Evolutionary conservation across 2,888 invertebrate species (phyloP), one percentile per base, ranked within the genome.

Genomic region (Cataglyphis rosenhaueri): DNA sequence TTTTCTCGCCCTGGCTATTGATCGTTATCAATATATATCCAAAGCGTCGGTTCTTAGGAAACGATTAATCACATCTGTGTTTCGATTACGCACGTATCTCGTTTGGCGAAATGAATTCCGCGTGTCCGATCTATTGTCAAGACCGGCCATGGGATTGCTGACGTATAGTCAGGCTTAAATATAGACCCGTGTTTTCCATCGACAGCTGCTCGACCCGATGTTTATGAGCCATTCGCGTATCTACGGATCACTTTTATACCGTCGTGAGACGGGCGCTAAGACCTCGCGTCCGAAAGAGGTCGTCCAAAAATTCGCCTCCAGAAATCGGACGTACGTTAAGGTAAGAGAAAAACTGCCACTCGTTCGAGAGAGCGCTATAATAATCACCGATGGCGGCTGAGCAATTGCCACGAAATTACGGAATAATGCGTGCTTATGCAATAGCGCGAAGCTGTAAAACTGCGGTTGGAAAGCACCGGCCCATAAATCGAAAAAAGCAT

Each of bases 151-250:
- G 15, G 82, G 61, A 85, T 84, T 83, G 41, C 66, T 83, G 38
- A 29, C 35, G 61, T 35, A 35, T 35, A 61, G 87, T 83, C 83
- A 85, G 86, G 81, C 66, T 92, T 94, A 94, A 93, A 92, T 92
- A 92, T 94, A 94, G 93, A 91, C 88, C 4, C 89, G 87, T 91
- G 92, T 93, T 93, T 93, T 91, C 92, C 92, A 94, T 93, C 93
- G 93, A 93, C 93, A 94, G 94, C 92, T 93, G 93, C 92, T 92
- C 89, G 89, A 81, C 88, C 91, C 91, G 86, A 90, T 91, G 92
- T 93, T 92, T 93, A 94, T 91, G 92, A 92, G 90, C 91, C 91
- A 91, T 92, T 93, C 90, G 91, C 91, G 87, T 89, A 90, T 87
- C 91, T 92, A 92, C 92, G 91, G 92, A 91, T 92, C 91, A 90